Conservation (phyloP, 2,888 invertebrate genomes). For the Salticus scenicus region DNA sequence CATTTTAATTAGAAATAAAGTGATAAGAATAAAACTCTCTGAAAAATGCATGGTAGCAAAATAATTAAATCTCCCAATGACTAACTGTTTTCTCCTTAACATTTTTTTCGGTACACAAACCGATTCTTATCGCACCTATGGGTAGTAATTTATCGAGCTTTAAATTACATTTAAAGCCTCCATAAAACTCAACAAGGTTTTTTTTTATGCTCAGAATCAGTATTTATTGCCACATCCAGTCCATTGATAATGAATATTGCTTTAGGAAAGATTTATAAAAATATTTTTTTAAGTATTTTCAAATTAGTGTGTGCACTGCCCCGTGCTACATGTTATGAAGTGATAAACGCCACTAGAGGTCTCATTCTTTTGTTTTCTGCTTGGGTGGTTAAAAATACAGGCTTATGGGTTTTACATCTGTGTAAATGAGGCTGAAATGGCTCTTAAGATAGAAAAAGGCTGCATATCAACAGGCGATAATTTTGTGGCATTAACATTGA, state of each 20-base stretch:
- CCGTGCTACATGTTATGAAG: neutral
- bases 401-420: constrained; percentile 8
- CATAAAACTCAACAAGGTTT: constrained; percentile 56
- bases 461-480: constrained; percentile 16
- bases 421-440: neutral
- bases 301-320: neutral
- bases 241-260: constrained; percentile 6
- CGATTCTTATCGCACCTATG: constrained; percentile 41
- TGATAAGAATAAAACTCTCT: neutral
- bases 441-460: neutral
- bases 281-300: neutral
- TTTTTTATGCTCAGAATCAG: neutral
- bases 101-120: neutral
- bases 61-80: neutral
- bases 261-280: neutral
- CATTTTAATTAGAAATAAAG: neutral
- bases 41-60: neutral
- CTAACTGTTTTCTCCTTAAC: neutral
- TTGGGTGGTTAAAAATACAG: neutral
- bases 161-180: constrained; percentile 51
- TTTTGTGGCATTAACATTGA: neutral
- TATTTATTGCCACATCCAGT: neutral
- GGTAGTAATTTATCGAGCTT: constrained; percentile 42
- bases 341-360: neutral
- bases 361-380: neutral